Evolutionary conservation across 2,888 invertebrate genomes (phyloP).

Genomic region (Lycophotia porphyrea): DNA sequence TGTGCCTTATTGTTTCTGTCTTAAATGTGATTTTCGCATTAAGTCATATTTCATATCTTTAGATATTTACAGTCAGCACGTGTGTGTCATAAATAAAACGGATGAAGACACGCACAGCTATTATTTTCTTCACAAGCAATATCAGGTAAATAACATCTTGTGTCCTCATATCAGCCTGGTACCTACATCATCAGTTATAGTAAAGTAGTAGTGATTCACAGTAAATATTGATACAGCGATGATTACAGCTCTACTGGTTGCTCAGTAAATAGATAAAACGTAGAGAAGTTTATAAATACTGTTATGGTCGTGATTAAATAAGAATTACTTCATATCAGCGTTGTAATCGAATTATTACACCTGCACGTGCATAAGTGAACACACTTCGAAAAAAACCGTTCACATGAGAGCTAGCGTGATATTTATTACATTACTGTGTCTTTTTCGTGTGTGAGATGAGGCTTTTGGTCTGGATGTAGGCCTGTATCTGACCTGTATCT

Average conservation of each 20-base stretch:
- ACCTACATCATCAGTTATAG: background rate
- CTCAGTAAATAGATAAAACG: constrained; percentile 29
- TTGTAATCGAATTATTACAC: constrained; percentile 25
- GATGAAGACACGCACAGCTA: background rate
- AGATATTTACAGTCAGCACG: background rate
- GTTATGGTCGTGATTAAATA: constrained; percentile 41
- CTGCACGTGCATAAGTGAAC: constrained; percentile 23
- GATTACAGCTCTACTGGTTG: constrained; percentile 44
- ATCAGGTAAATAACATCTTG: background rate
- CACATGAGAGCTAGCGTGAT: background rate
- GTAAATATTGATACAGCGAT: constrained; percentile 30
- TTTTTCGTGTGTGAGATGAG: background rate
- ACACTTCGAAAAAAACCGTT: background rate
- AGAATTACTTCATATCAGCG: constrained; percentile 32
- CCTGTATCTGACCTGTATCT: too few relatives aligned
- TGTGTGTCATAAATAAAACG: constrained; percentile 29
- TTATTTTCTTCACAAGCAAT: constrained; percentile 1
- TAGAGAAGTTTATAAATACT: constrained; percentile 32
- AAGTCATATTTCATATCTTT: background rate
- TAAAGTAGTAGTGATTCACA: constrained; percentile 30
- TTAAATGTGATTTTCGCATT: background rate
- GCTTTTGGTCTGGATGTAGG: too few relatives aligned
- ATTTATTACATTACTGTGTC: background rate
- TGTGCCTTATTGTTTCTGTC: background rate
- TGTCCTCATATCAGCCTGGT: background rate